Evolutionary conservation across 2,113 vertebrate genomes (phyloP).

Genomic region (Barnardius zonarius): DNA sequence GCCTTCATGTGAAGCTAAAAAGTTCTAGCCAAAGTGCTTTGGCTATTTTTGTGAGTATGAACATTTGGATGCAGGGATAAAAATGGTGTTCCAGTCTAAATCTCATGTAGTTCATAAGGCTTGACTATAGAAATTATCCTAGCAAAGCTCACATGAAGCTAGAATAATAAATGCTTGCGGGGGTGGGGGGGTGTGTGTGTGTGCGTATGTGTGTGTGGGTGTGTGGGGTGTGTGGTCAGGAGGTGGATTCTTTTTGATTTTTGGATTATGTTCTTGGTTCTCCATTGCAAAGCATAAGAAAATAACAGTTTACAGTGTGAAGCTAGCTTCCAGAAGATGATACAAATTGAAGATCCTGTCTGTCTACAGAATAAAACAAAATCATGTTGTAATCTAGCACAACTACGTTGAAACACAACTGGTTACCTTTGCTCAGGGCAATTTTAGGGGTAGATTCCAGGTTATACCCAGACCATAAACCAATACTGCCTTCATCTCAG

Average conservation of each 20-base stretch:
- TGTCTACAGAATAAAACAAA: not conserved
- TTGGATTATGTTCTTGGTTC: not conserved
- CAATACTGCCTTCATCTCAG: not conserved
- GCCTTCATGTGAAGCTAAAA: conserved; percentile 51
- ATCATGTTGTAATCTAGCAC: not conserved
- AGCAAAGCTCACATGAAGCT: not conserved
- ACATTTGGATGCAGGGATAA: not conserved
- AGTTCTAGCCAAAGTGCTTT: conserved; percentile 29
- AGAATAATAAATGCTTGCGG: not conserved
- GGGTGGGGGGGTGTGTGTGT: too few relatives aligned
- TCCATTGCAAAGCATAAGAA: not conserved
- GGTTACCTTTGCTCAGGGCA: not conserved
- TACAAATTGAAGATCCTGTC: not conserved
- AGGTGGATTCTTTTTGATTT: not conserved
- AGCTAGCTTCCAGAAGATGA: not conserved
- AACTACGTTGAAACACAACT: not conserved
- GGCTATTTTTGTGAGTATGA: not conserved
- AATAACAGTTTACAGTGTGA: not conserved
- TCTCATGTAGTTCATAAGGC: not conserved
- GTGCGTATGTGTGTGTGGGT: too few relatives aligned
- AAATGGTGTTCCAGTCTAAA: not conserved
- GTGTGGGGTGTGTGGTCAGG: not conserved
- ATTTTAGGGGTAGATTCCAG: not conserved
- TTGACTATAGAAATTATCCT: not conserved
- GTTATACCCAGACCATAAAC: not conserved